A percentile compares a stretch with the other conserved stretches of the same genome.
Conservation (phyloP, 2,113 vertebrate genomes). For the Leuciscus idus region DNA sequence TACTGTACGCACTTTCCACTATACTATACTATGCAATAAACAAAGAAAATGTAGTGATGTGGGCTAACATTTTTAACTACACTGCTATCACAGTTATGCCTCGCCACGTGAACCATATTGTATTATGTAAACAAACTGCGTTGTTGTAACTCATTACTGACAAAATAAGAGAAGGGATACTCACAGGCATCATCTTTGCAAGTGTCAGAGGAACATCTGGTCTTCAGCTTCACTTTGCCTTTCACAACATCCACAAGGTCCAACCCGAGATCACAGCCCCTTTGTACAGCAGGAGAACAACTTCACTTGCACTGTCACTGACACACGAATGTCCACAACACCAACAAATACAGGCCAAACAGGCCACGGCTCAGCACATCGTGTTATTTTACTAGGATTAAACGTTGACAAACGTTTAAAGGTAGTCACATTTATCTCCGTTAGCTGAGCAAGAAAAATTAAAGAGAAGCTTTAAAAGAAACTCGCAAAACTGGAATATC, state of each 20-base stretch:
- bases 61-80: too few relatives aligned
- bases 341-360: constrained; percentile 4
- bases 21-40: not conserved
- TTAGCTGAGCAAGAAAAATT: not conserved
- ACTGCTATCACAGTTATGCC: not conserved
- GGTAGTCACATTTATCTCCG: not conserved
- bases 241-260: not conserved
- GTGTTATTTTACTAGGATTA: not conserved
- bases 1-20: not conserved
- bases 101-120: not conserved
- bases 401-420: not conserved
- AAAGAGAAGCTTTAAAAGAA: not conserved
- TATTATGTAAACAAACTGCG: not conserved
- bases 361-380: not conserved
- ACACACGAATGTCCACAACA: constrained; percentile 9
- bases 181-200: constrained; percentile 61
- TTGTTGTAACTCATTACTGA: not conserved
- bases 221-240: constrained; percentile 20
- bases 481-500: constrained; percentile 23
- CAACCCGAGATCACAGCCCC: constrained; percentile 11
- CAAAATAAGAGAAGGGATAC: constrained; percentile 10
- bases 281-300: constrained; percentile 12
- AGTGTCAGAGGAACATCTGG: constrained; percentile 59
- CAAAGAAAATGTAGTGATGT: not conserved
- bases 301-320: not conserved